Conservation (phyloP, 2,888 invertebrate species). For the Acholoe squamosa region DNA sequence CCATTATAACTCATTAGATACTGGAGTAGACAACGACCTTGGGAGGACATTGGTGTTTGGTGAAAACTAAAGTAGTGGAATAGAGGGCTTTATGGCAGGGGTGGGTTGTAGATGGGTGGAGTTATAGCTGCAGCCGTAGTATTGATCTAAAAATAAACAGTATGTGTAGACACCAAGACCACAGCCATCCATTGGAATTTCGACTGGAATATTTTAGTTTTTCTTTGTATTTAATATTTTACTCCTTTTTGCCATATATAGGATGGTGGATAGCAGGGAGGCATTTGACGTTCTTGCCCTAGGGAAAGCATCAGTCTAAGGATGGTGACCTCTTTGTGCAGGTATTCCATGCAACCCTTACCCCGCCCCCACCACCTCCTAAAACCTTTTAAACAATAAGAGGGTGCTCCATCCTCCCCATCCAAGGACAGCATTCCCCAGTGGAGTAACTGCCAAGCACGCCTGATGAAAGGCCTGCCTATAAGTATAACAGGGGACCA, state of each 20-base stretch:
- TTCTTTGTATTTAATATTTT: too few relatives aligned
- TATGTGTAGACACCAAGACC: background rate
- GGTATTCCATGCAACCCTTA: background rate
- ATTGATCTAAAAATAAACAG: background rate
- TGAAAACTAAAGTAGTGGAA: background rate
- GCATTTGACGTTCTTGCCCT: too few relatives aligned
- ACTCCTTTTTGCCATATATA: too few relatives aligned
- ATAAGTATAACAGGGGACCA: background rate
- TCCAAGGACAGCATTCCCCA: background rate
- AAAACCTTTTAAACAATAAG: constrained; percentile 23
- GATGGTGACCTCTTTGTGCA: too few relatives aligned
- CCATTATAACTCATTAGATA: background rate
- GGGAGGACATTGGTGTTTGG: background rate
- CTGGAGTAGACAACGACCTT: background rate
- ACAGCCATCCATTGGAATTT: background rate
- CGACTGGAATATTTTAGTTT: too few relatives aligned
- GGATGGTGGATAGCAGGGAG: too few relatives aligned
- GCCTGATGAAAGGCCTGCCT: background rate
- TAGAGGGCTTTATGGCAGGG: background rate
- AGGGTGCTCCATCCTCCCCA: background rate
- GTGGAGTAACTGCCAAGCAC: background rate
- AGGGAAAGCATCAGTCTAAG: too few relatives aligned
- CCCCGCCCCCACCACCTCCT: background rate
- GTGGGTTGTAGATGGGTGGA: background rate
- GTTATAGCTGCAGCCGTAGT: background rate